Conservation (phyloP, 2,113 vertebrate species). For the Peromyscus maniculatus region DNA sequence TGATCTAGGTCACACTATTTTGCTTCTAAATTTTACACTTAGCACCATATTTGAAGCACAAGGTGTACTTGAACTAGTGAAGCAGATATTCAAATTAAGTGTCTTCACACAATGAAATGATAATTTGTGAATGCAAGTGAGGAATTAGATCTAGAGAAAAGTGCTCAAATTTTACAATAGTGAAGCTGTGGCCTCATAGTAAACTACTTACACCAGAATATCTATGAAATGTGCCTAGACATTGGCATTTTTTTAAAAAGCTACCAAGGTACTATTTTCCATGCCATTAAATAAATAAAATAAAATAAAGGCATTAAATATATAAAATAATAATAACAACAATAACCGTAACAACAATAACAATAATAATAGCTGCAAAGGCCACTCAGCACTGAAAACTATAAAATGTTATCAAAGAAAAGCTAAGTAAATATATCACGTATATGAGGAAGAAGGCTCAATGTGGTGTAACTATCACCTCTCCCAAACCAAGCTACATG, state of each 20-base stretch:
- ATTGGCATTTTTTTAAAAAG: constrained; percentile 19
- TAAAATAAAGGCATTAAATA: neutral
- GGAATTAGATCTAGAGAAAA: neutral
- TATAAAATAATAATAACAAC: neutral
- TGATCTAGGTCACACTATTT: constrained; percentile 6
- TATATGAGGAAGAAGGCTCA: neutral
- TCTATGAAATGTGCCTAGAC: neutral
- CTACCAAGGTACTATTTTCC: neutral
- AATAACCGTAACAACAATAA: neutral
- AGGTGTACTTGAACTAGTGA: neutral
- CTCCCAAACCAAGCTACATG: neutral
- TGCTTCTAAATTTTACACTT: constrained; percentile 26
- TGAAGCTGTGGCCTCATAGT: neutral
- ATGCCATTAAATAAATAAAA: neutral
- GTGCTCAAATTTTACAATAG: neutral
- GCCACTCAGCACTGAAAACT: constrained; percentile 24
- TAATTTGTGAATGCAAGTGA: constrained; percentile 1
- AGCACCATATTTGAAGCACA: constrained; percentile 24
- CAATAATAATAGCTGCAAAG: neutral
- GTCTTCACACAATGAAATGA: constrained; percentile 28
- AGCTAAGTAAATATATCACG: neutral
- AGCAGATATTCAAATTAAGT: neutral
- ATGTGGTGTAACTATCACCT: neutral
- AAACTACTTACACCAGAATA: neutral
- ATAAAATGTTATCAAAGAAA: neutral